Evolutionary conservation across 2,888 invertebrate species (phyloP).

Genomic region (Caenorhabditis panamensis): DNA sequence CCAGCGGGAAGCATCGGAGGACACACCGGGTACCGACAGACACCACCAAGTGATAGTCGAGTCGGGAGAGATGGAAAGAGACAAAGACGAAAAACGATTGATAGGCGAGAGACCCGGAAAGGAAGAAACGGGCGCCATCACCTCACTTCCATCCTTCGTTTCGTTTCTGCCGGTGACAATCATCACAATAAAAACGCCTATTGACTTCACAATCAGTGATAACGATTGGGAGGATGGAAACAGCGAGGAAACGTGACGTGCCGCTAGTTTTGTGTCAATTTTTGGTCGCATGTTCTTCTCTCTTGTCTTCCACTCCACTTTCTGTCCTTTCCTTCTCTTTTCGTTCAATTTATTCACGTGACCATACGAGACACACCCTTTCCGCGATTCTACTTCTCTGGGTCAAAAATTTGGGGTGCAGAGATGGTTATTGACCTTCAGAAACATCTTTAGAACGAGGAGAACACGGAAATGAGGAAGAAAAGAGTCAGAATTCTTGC

Average conservation of each 20-base stretch:
- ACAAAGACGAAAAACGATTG: neutral
- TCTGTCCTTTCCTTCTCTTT: too few relatives aligned
- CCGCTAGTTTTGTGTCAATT: neutral
- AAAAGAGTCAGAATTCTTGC: too few relatives aligned
- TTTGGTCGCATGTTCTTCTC: constrained; percentile 9
- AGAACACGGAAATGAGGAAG: too few relatives aligned
- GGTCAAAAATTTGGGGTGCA: too few relatives aligned
- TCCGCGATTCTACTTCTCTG: too few relatives aligned
- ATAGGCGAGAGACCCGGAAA: neutral
- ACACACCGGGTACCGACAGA: constrained; percentile 39
- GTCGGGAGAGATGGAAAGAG: neutral
- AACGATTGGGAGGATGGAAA: neutral
- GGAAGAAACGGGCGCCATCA: neutral
- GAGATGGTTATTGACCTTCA: too few relatives aligned
- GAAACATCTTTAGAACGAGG: too few relatives aligned
- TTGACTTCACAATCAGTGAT: neutral
- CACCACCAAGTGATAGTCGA: constrained; percentile 14
- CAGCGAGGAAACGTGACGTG: constrained; percentile 4
- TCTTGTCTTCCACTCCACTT: neutral
- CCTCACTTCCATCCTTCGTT: too few relatives aligned
- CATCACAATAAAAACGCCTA: neutral
- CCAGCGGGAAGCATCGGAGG: too few relatives aligned
- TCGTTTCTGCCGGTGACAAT: too few relatives aligned
- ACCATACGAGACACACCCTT: too few relatives aligned
- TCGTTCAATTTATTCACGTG: too few relatives aligned